Base-by-base conservation (phyloP, 2,888 invertebrate species). In the Cryptus viduatorius region DNA sequence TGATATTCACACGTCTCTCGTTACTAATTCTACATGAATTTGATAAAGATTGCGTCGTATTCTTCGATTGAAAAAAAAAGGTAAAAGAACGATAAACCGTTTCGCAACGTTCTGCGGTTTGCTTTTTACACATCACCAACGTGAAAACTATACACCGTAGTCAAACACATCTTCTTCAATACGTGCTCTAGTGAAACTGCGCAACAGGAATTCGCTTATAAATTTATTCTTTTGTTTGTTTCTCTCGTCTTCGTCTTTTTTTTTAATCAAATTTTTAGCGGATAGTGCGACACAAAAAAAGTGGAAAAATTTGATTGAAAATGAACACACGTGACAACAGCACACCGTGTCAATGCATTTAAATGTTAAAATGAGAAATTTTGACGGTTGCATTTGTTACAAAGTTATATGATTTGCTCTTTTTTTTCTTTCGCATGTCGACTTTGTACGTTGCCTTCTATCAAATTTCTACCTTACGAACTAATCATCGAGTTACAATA, bases 401-500 rank as follows among this genome's bases (percentile, higher is more conserved):
- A 68, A 71, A 80, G 80, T 80, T 67, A 61, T 44, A 65, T 56
- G 19, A 10, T 56, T 56, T 48, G 46, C 53, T 59, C 29, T 56
- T 10, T 56, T 59, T 4, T 59, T 24, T 24, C 19, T n/a, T 65
- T 68, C 64, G 59, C 61, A 83, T 50, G 37, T 44, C 48, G 37
- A 59, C 69, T 80, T 73, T 71, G 79, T 79, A 77, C 72, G 56
- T 85, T 82, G 76, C 73, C 76, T 69, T 83, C 76, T 87, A 87
- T 86, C 81, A 87, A 87, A 87, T 82, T 86, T 88, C 77, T 83
- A 82, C 86, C 88, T 90, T 89, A 90, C 83, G 14, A 88, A 88
- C 88, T 90, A 89, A 89, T 88, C 86, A 89, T 82, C 82, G 86
- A 89, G 86, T 88, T 89, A 90, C 84, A 87, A 88, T 88, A 88